A percentile compares a stretch with the other conserved stretches of the same genome.
These are phyloP conservation scores for Clytia hemisphaerica DNA, from an alignment of 30 jellyfish, hydroid and myxozoan species.

Conservation along the genomic window DNA sequence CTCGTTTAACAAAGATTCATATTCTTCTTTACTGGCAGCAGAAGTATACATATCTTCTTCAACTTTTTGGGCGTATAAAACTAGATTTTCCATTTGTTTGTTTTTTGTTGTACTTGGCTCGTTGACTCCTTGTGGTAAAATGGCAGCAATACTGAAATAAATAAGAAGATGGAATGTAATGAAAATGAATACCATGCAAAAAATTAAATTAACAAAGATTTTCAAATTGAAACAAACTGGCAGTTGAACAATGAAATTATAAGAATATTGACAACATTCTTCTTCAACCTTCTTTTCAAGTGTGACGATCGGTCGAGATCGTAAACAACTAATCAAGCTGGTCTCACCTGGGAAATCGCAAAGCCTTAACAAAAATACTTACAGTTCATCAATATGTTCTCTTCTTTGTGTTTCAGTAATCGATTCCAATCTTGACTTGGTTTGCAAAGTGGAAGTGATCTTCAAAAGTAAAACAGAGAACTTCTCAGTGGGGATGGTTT, in stretches of 20 bases:
- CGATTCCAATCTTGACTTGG: conserved; percentile 91
- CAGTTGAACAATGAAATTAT: too few species aligned
- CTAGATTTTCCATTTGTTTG: conserved; percentile 82
- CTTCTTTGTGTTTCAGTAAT: conserved; percentile 81
- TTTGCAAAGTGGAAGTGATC: too few species aligned
- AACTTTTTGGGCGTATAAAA: conserved; percentile 77
- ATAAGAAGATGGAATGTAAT: not conserved
- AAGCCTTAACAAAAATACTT: too few species aligned
- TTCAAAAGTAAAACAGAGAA: too few species aligned
- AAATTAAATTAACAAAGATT: too few species aligned
- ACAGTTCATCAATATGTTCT: conserved; percentile 88
- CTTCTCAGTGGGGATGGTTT: too few species aligned
- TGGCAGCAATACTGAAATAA: conserved; percentile 77
- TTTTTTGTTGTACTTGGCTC: conserved; percentile 80
- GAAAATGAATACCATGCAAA: not conserved
- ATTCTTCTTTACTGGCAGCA: conserved; percentile 95
- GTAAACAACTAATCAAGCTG: too few species aligned
- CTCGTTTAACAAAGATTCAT: conserved; percentile 78
- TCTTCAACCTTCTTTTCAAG: too few species aligned
- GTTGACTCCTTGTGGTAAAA: conserved; percentile 90
- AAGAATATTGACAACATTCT: too few species aligned
- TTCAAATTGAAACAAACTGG: too few species aligned
- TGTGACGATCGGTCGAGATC: too few species aligned
- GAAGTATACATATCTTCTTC: conserved; percentile 97
- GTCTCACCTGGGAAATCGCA: too few species aligned